These are phyloP conservation scores for Chionodraco myersi DNA, from an alignment of 2,113 vertebrate species.

Conservation along the genomic window DNA sequence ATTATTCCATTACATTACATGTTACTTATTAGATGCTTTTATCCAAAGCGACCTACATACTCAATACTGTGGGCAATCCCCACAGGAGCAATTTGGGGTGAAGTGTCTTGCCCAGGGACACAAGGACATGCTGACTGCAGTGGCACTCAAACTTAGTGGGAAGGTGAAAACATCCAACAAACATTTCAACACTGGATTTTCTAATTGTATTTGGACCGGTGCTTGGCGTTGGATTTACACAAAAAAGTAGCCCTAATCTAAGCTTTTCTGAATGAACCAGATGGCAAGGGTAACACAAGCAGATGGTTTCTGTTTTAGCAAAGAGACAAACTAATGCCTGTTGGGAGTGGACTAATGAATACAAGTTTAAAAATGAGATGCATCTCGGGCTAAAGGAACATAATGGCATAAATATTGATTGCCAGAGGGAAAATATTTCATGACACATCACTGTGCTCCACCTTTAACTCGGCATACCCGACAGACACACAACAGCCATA, in stretches of 20 bases:
- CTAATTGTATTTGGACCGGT: constrained; percentile 7
- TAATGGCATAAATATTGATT: constrained; percentile 47
- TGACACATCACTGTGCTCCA: constrained; percentile 22
- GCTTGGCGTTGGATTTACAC: background rate
- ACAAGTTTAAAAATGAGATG: constrained; percentile 32
- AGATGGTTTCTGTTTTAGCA: constrained; percentile 40
- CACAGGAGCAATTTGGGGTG: too few species aligned
- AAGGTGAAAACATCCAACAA: background rate
- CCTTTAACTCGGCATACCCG: constrained; percentile 28
- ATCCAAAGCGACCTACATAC: too few species aligned
- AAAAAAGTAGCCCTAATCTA: background rate
- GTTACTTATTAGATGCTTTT: too few species aligned
- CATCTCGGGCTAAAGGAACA: constrained; percentile 27
- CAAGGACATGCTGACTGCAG: too few species aligned
- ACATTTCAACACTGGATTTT: background rate
- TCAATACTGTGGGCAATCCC: too few species aligned
- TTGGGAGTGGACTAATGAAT: constrained; percentile 36
- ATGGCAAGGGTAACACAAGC: constrained; percentile 21
- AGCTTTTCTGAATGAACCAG: constrained; percentile 18
- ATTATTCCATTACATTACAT: background rate
- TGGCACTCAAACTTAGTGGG: too few species aligned
- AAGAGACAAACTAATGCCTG: constrained; percentile 24
- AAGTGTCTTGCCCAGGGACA: too few species aligned
- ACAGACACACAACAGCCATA: constrained; percentile 36
- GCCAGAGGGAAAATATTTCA: constrained; percentile 25